Evolutionary conservation across 2,888 invertebrate genomes (phyloP), one percentile per base, ranked within the genome.

Genomic region (Heteromurus nitidus): DNA sequence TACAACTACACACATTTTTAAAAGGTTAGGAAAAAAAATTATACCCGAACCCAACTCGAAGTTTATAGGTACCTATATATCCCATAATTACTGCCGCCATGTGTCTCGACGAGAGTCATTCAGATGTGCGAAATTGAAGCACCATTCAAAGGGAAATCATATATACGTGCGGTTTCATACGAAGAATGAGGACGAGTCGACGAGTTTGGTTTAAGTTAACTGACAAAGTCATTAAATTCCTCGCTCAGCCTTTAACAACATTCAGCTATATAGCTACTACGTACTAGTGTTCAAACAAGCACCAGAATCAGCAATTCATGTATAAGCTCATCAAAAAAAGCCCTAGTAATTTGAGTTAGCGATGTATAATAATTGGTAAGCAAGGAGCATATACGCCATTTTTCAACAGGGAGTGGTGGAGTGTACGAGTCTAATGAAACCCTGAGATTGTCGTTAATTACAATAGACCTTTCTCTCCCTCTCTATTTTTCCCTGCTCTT

Each of bases 381-480:
- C 79, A 64, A 44, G 20, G 64, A 64, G 69, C 36, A 76, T 65
- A 69, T 55, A 3, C 28, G 31, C 64, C 64, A 64, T 69, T 79
- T 69, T 70, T 70, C 58, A 24, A 47, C 42, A n/a, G n/a, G n/a
- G n/a, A n/a, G n/a, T 3, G 22, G 16, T 0, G 31, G 1, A 64
- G 36, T 22, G 60, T 11, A 16, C 44, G 24, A 42, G 69, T 53
- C 70, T 80, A 80, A 72, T 80, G 72, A 80, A 80, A 72, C 79
- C 79, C 79, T 64, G 79, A 80, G 79, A 80, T 80, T 80, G 79
- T 80, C 79, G 72, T 80, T 80, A 80, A 80, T 80, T 80, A 80
- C 79, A 80, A 72, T 65, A 72, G 72, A 80, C 30, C 68, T 30
- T 65, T 22, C 53, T 50, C 24, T 58, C 22, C 68, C 44, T 65